These are phyloP conservation scores for Globodera ellingtonae DNA, from an alignment of 1,140 invertebrate genomes.

Conservation along the genomic window DNA sequence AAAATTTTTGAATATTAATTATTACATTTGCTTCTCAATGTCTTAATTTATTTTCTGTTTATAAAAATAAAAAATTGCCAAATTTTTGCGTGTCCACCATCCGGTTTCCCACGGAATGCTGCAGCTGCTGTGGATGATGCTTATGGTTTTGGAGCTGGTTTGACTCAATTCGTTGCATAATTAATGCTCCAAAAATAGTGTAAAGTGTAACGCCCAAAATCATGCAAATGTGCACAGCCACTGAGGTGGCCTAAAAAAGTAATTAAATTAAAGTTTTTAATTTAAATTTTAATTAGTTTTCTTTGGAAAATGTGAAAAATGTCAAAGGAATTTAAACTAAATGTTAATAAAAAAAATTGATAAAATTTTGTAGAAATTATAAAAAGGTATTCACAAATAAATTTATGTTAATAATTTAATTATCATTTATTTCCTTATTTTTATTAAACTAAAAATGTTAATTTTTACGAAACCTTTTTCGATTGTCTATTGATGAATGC, in stretches of 20 bases:
- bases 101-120: background rate
- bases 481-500: slow-evolving; percentile 24
- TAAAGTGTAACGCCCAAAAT: slow-evolving; percentile 50
- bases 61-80: background rate
- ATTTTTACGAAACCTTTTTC: slow-evolving; percentile 1
- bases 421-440: too few relatives aligned
- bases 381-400: too few relatives aligned
- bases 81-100: background rate
- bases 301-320: background rate
- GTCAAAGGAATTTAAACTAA: too few relatives aligned
- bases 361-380: too few relatives aligned
- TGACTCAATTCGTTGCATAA: slow-evolving; percentile 52
- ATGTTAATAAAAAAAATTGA: too few relatives aligned
- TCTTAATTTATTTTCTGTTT: background rate
- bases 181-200: slow-evolving; percentile 46
- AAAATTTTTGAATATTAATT: background rate
- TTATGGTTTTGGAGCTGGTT: background rate
- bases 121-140: background rate
- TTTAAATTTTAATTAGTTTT: slow-evolving; percentile 5
- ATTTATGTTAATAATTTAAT: too few relatives aligned
- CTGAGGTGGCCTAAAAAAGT: slow-evolving; percentile 48
- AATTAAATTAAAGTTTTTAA: background rate
- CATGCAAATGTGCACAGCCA: slow-evolving; percentile 54
- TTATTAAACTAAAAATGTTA: too few relatives aligned
- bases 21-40: too few relatives aligned